Base-by-base conservation (phyloP, 2,113 vertebrate species). In the Leucosticte australis region DNA sequence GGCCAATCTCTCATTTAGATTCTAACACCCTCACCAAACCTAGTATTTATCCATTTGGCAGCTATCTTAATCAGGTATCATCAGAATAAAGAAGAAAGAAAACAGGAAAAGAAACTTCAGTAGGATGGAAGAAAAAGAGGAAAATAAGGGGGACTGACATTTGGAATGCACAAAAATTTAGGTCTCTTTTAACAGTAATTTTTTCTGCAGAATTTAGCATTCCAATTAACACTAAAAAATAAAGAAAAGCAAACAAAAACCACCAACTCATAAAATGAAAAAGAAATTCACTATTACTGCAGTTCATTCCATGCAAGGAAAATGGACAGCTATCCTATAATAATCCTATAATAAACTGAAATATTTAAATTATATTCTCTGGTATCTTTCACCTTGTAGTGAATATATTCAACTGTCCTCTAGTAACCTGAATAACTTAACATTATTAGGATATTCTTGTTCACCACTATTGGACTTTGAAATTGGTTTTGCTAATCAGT, bases 171-270 rank as follows among this genome's bases (percentile, higher is more conserved):
- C 12, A 57, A 71, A 75, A 70, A 52, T 11, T 27, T 52, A 42
- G 2, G 6, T 30, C 3, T 2, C 2, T n/a, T n/a, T 92, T 44
- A 83, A 10, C 3, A 56, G 3, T 8, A 52, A 3, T 20, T 28
- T 33, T 80, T 33, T 14, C 27, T 47, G 35, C n/a, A 75, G 39
- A 87, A 62, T 26, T 55, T 60, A 39, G 2, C 7, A 22, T 62
- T 35, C 33, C 14, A 57, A 35, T 35, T 57, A 35, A 35, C 6
- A 35, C 2, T 33, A 87, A 77, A 31, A 11, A 49, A 46, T 33
- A 47, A 10, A 15, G 20, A 41, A 11, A 28, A 50, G 13, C 6
- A 23, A 57, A 47, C 6, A 23, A 33, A 13, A 56, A 55, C 14
- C 9, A 56, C 9, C 11, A n/a, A 10, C 56, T 3, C 8, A 56